A percentile compares a stretch with the other conserved stretches of the same genome.
phyloP scores from a whole-genome alignment of 2,888 invertebrate species.

The Liopterus haemorrhoidalis region DNA sequence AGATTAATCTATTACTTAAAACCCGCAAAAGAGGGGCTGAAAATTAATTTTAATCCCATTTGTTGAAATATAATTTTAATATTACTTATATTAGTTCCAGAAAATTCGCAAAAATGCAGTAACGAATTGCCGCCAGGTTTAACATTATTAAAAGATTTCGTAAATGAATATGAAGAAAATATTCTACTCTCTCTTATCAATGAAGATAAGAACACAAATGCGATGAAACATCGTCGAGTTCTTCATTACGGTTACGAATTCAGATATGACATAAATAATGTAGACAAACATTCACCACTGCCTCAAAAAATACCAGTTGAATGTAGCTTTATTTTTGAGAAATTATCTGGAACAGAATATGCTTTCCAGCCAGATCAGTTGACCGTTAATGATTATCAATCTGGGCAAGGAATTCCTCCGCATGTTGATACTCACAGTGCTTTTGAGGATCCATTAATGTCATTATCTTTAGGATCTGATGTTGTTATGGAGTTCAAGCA shows the following conservation, averaged over 20 bases:
- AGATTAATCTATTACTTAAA: no score
- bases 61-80: no score
- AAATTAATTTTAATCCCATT: no score
- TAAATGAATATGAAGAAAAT: conserved; percentile 63
- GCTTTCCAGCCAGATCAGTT: conserved; percentile 67
- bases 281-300: conserved; percentile 65
- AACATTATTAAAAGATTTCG: conserved; percentile 62
- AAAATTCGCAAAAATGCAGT: conserved; percentile 38
- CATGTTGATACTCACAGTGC: conserved; percentile 95
- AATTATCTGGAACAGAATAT: conserved; percentile 41
- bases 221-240: conserved; percentile 76
- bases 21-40: no score
- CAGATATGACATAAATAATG: conserved; percentile 78
- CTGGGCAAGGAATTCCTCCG: conserved; percentile 90
- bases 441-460: conserved; percentile 82
- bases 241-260: conserved; percentile 92
- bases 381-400: conserved; percentile 76
- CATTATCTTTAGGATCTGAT: conserved; percentile 75
- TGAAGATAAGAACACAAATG: conserved; percentile 40
- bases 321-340: conserved; percentile 60
- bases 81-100: conserved; percentile 12
- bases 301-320: conserved; percentile 61
- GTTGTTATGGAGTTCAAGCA: conserved; percentile 86
- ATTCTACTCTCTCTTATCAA: conserved; percentile 54
- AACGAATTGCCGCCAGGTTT: conserved; percentile 61